A percentile compares a stretch with the other conserved stretches of the same genome.
phyloP scores from a whole-genome alignment of 1,140 invertebrate species.

The Drosophila sturtevanti region DNA sequence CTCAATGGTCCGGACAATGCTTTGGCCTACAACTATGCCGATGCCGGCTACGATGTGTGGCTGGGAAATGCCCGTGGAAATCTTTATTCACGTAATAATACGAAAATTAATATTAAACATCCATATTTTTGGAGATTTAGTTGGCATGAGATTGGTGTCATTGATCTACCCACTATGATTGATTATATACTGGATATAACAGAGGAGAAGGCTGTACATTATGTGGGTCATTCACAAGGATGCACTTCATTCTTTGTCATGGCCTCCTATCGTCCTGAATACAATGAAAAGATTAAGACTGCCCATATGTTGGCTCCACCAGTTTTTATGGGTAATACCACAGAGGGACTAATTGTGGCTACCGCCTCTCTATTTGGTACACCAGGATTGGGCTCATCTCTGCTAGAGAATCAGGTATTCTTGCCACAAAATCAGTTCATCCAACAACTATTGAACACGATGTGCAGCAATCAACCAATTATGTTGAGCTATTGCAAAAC shows the following conservation, averaged over 20 bases:
- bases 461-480: conserved; percentile 57
- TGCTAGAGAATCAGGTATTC: conserved; percentile 64
- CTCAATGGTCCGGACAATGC: conserved; percentile 87
- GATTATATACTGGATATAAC: conserved; percentile 87
- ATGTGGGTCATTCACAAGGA: conserved; percentile 87
- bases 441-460: conserved; percentile 54
- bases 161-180: conserved; percentile 88
- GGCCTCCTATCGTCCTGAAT: conserved; percentile 84
- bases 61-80: conserved; percentile 87
- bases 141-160: conserved; percentile 87
- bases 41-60: conserved; percentile 89
- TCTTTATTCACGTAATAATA: conserved; percentile 86
- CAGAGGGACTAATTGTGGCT: conserved; percentile 82
- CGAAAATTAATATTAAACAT: conserved; percentile 84
- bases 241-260: conserved; percentile 85
- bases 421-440: conserved; percentile 64
- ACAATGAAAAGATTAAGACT: conserved; percentile 84
- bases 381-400: conserved; percentile 36
- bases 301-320: conserved; percentile 86
- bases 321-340: conserved; percentile 84
- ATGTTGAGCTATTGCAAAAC: conserved; percentile 59
- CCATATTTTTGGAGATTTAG: conserved; percentile 86
- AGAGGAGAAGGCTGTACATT: conserved; percentile 84
- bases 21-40: conserved; percentile 85
- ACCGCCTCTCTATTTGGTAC: conserved; percentile 37